Conservation (phyloP, 2,797 vertebrate species). For the Pitangus sulphuratus region DNA sequence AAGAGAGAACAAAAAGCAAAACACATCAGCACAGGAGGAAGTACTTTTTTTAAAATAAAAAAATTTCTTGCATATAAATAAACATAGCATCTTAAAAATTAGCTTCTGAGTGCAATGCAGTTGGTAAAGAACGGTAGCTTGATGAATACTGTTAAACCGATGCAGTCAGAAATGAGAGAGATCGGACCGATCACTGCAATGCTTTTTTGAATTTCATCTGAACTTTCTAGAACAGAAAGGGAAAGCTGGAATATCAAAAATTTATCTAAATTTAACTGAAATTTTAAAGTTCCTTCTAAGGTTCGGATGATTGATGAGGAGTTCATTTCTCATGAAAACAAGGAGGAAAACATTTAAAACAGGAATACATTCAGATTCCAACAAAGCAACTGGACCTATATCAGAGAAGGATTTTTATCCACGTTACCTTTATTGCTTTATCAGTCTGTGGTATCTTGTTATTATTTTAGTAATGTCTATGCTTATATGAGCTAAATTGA, state of each 20-base stretch:
- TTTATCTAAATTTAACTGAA: not conserved
- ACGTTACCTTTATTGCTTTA: not conserved
- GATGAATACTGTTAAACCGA: not conserved
- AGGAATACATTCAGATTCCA: not conserved
- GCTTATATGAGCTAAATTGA: not conserved
- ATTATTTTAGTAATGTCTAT: not conserved
- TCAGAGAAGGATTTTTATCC: not conserved
- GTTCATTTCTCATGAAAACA: not conserved
- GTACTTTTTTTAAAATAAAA: not conserved
- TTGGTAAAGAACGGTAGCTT: not conserved
- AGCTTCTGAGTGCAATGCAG: not conserved
- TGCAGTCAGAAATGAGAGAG: not conserved
- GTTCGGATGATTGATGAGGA: not conserved
- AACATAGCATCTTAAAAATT: not conserved
- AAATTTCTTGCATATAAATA: not conserved
- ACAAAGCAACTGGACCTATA: not conserved
- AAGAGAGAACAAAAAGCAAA: constrained; percentile 31
- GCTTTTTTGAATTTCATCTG: not conserved
- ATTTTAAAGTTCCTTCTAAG: not conserved
- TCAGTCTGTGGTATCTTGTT: not conserved
- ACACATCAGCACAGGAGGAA: not conserved
- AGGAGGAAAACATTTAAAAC: not conserved
- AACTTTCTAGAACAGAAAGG: not conserved
- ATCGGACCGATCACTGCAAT: not conserved
- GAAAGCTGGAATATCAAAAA: not conserved